Conservation (phyloP, 2,797 vertebrate species). For the Dendrocincla tyrannina region DNA sequence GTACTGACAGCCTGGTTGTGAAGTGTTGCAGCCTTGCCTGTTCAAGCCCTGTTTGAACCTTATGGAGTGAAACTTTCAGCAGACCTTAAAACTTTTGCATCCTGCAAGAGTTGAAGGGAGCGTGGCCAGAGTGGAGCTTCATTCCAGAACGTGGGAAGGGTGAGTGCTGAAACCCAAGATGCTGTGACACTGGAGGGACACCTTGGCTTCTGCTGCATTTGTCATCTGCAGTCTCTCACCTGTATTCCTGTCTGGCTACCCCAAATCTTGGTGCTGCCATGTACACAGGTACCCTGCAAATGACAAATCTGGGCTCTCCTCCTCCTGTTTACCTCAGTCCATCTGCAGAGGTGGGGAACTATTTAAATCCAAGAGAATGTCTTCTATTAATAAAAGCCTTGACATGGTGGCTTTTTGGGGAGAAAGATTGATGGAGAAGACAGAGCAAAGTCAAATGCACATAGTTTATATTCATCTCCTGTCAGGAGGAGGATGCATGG, state of each 20-base stretch:
- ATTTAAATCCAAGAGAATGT: neutral
- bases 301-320: neutral
- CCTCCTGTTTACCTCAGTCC: neutral
- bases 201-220: accelerated
- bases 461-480: slow-evolving; percentile 11
- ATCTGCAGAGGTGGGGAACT: neutral
- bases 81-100: neutral
- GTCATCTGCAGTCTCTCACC: neutral
- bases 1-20: neutral
- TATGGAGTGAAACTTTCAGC: neutral
- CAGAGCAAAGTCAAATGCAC: slow-evolving; percentile 20
- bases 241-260: neutral
- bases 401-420: neutral
- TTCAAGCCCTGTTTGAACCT: neutral
- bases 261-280: neutral
- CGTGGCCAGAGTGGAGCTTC: neutral
- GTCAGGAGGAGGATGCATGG: neutral
- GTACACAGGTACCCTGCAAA: neutral
- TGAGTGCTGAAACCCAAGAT: neutral
- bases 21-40: neutral
- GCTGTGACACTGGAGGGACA: neutral
- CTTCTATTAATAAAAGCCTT: neutral
- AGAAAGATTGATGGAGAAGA: slow-evolving; percentile 23
- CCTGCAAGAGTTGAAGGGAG: neutral
- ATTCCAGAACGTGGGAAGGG: neutral